Conservation (phyloP, 2,888 invertebrate genomes). For the Caenorhabditis japonica region DNA sequence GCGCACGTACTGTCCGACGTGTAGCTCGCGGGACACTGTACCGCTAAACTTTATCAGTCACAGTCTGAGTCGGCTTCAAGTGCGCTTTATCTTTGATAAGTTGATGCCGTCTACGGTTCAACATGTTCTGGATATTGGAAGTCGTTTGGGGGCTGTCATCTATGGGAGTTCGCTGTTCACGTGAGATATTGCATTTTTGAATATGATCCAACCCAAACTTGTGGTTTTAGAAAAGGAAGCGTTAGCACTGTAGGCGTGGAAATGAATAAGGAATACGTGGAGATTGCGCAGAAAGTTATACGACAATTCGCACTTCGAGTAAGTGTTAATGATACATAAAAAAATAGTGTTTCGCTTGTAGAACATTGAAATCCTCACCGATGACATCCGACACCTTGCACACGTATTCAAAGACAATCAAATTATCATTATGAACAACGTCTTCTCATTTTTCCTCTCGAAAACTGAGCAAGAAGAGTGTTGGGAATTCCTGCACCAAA, state of each 20-base stretch:
- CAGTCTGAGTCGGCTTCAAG: conserved; percentile 62
- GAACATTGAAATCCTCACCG: conserved; percentile 78
- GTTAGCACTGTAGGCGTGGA: conserved; percentile 83
- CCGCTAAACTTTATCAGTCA: conserved; percentile 78
- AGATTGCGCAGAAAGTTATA: conserved; percentile 79
- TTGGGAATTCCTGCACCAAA: conserved; percentile 60
- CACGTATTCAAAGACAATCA: conserved; percentile 81
- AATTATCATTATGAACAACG: conserved; percentile 83
- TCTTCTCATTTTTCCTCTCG: conserved; percentile 84
- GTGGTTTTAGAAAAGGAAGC: conserved; percentile 44
- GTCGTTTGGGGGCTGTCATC: conserved; percentile 83
- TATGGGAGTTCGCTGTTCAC: conserved; percentile 80
- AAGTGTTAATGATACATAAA: background rate
- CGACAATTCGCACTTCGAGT: conserved; percentile 45
- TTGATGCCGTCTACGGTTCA: conserved; percentile 80
- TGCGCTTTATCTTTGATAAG: conserved; percentile 81
- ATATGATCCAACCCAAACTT: background rate
- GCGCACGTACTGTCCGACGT: conserved; percentile 80
- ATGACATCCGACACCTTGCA: conserved; percentile 81
- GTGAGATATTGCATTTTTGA: background rate
- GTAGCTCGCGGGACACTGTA: conserved; percentile 80
- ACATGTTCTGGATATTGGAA: conserved; percentile 83
- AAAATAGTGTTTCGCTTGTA: too few species aligned
- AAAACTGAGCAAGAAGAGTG: conserved; percentile 80
- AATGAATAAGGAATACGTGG: conserved; percentile 83